Evolutionary conservation across 2,797 vertebrate genomes (phyloP), one percentile per base, ranked within the genome.

Genomic region (Psittacula derbiana): DNA sequence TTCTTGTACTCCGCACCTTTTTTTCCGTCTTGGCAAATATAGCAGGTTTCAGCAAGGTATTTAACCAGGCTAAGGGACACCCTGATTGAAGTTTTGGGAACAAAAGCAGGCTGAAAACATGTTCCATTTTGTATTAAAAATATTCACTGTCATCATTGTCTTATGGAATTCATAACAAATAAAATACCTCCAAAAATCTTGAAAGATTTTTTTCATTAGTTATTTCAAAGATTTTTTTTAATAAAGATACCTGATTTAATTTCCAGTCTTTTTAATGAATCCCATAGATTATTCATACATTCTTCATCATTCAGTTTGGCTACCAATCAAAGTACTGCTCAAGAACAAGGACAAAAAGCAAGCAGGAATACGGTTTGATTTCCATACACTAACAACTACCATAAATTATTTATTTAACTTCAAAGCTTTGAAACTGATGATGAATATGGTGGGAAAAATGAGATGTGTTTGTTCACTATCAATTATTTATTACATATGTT

Each of bases 361-460:
- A 91, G 92, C 64, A 28, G 96, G 96, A 96, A 65, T 90, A 97
- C 8, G n/a, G 73, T 86, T 95, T 97, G 95, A 98, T 97, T 98
- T 96, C 94, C 95, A 96, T 95, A 88, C 92, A 83, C 95, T 98
- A 98, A 97, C 97, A 98, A 97, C 96, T 60, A 52, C 73, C 57
- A 98, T 98, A 92, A 97, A 98, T 98, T 97, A 98, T 98, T 98
- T 94, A 98, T 87, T 72, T 75, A 95, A 96, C 95, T 97, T 98
- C 97, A 98, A 98, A 98, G 98, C 96, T 95, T 97, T 96, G 93
- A 96, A 97, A 97, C 85, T 88, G 80, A 90, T 93, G 92, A 97
- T 96, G 95, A 97, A 97, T 91, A 97, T 55, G 86, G 83, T 93
- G 50, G 88, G 92, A 88, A 97, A 96, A 96, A 96, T 53, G 98